Percentiles rank a stretch among this genome's conserved stretches.
Conservation (phyloP, 53 echinoderm and acorn worm species). For the Arbacia lixula region DNA sequence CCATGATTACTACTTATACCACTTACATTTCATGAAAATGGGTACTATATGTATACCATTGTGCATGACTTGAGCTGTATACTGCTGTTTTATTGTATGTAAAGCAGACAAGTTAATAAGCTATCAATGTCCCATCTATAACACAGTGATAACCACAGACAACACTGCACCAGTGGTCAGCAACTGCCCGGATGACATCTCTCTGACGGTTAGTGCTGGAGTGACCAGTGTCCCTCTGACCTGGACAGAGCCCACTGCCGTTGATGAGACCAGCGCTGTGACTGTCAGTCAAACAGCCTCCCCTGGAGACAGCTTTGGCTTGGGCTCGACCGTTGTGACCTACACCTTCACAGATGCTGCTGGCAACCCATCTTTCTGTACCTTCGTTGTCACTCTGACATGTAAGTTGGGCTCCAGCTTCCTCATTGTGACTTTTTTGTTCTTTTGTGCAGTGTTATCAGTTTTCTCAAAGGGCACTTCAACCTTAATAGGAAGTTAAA, state of each 20-base stretch:
- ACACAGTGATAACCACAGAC: neutral
- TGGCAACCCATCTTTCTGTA: constrained; percentile 41
- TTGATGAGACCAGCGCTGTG: constrained; percentile 57
- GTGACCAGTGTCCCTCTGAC: neutral
- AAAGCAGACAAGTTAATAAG: too few relatives aligned
- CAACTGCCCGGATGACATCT: neutral
- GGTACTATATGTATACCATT: too few relatives aligned
- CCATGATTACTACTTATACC: too few relatives aligned
- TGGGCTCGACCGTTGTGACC: neutral
- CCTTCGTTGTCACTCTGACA: constrained; percentile 18
- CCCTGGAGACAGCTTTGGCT: constrained; percentile 10
- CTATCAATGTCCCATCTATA: too few relatives aligned
- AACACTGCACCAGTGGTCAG: constrained; percentile 26
- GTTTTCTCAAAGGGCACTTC: too few relatives aligned
- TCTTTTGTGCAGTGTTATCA: neutral
- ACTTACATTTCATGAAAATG: too few relatives aligned
- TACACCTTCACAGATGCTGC: constrained; percentile 50
- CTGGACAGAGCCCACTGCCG: constrained; percentile 34
- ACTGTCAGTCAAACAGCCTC: constrained; percentile 5
- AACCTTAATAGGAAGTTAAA: too few relatives aligned
- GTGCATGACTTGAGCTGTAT: too few relatives aligned
- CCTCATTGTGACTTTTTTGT: neutral
- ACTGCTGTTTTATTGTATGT: too few relatives aligned
- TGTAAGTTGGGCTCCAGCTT: constrained; percentile 5
- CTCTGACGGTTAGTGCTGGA: neutral